Evolutionary conservation across 2,797 vertebrate genomes (phyloP).

Genomic region (Propithecus deckenii): DNA sequence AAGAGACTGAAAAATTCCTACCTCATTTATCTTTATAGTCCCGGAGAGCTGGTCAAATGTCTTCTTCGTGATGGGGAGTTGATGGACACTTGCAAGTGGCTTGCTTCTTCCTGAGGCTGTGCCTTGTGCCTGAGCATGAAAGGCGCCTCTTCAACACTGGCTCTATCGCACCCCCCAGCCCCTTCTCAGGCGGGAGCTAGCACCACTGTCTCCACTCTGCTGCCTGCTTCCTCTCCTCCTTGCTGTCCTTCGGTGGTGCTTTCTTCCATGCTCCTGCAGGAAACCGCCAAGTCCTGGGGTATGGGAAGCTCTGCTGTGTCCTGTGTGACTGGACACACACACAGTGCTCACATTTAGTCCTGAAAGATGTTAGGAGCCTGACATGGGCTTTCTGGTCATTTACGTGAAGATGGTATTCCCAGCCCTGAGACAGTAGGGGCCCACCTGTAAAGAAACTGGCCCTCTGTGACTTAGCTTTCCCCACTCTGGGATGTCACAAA

Average conservation of each 20-base stretch:
- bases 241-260: neutral
- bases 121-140: neutral
- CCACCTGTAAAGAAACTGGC: neutral
- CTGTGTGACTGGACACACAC: neutral
- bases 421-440: neutral
- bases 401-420: neutral
- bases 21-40: neutral
- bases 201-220: neutral
- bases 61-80: neutral
- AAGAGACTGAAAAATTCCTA: neutral
- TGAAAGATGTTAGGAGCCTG: neutral
- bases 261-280: neutral
- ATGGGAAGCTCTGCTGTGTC: neutral
- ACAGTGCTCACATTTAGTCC: neutral
- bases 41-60: neutral
- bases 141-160: neutral
- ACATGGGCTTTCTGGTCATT: neutral
- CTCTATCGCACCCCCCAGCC: neutral
- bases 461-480: neutral
- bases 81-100: neutral
- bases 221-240: neutral
- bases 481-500: slow-evolving; percentile 42
- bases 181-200: neutral
- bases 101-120: neutral
- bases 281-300: neutral